Evolutionary conservation across 1,140 invertebrate species (phyloP).

Genomic region (Aphidius gifuensis): DNA sequence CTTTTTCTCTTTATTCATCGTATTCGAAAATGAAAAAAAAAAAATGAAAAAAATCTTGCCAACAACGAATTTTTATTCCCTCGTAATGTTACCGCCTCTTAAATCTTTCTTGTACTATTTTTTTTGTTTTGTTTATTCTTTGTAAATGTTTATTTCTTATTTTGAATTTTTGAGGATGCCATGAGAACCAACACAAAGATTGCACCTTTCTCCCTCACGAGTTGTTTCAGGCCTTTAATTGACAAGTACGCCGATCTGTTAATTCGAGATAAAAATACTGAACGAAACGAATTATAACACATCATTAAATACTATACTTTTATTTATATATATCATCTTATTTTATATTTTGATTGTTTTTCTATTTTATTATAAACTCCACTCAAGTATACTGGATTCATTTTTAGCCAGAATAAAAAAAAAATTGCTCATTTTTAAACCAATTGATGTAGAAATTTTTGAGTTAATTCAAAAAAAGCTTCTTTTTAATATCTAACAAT

Average conservation of each 20-base stretch:
- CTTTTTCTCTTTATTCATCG: constrained; percentile 12
- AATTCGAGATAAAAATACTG: constrained; percentile 48
- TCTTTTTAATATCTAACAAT: too few species aligned
- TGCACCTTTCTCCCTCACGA: not conserved
- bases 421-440: too few species aligned
- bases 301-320: not conserved
- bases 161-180: constrained; percentile 21
- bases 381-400: too few species aligned
- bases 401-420: too few species aligned
- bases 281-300: constrained; percentile 28
- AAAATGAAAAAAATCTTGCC: not conserved
- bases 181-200: constrained; percentile 34
- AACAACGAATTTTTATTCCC: constrained; percentile 24
- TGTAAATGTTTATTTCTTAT: constrained; percentile 24
- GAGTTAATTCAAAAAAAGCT: too few species aligned
- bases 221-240: constrained; percentile 43
- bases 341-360: too few species aligned
- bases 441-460: too few species aligned
- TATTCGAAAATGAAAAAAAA: not conserved
- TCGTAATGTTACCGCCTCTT: constrained; percentile 6
- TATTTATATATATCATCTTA: too few species aligned
- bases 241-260: constrained; percentile 44
- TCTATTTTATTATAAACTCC: too few species aligned
- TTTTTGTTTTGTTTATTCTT: constrained; percentile 11
- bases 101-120: constrained; percentile 13